Percentiles rank a stretch among this genome's conserved stretches.
phyloP scores from a whole-genome alignment of 2,888 invertebrate genomes.

The Linnaemya vulpina region DNA sequence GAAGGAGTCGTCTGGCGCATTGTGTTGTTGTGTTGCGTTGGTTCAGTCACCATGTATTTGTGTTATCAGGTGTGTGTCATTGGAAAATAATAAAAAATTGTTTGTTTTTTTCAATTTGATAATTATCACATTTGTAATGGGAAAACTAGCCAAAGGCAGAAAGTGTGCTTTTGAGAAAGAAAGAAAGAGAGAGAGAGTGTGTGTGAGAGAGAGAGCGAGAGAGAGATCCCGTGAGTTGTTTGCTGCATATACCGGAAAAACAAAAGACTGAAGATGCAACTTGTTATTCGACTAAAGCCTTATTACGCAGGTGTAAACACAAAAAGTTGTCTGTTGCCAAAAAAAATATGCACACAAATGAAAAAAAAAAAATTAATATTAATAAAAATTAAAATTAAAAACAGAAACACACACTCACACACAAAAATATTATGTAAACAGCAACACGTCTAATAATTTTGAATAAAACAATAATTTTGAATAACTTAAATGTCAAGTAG shows the following conservation, averaged over 20 bases:
- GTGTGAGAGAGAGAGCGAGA: not conserved
- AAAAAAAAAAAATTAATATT: no score
- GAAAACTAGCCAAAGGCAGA: constrained; percentile 10
- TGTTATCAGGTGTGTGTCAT: constrained; percentile 62
- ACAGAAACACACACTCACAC: not conserved
- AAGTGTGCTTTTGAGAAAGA: not conserved
- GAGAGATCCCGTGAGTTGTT: not conserved
- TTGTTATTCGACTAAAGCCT: constrained; percentile 47
- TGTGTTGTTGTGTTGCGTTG: not conserved
- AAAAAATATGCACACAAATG: no score
- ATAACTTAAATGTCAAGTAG: constrained; percentile 61
- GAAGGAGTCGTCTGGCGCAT: constrained; percentile 32
- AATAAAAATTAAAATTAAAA: not conserved
- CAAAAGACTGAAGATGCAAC: constrained; percentile 66
- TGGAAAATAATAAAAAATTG: constrained; percentile 31
- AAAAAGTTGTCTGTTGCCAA: constrained; percentile 16
- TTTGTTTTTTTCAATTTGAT: constrained; percentile 27
- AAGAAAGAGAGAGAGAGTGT: not conserved
- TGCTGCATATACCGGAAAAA: constrained; percentile 45
- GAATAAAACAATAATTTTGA: constrained; percentile 41
- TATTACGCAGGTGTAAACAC: constrained; percentile 63
- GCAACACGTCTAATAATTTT: constrained; percentile 22
- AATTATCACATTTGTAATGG: constrained; percentile 51
- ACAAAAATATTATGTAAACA: constrained; percentile 43
- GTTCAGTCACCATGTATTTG: constrained; percentile 14